A percentile compares a stretch with the other conserved stretches of the same genome.
These are phyloP conservation scores for Drosophila setosimentum DNA, from an alignment of 2,888 invertebrate species.

Conservation along the genomic window DNA sequence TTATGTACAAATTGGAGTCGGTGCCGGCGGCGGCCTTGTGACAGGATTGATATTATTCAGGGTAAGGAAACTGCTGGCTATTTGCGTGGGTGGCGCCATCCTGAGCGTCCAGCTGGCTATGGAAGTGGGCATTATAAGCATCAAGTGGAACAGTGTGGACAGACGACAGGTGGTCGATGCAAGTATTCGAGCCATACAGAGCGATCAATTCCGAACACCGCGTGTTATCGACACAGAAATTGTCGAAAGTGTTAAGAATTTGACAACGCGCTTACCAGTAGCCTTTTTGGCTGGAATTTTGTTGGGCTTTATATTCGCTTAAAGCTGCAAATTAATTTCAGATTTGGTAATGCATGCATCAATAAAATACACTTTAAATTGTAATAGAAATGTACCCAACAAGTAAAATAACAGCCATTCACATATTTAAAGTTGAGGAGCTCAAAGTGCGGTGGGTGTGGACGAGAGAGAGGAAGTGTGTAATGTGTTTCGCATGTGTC, in stretches of 20 bases:
- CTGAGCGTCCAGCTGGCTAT: conserved; percentile 44
- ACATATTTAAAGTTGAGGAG: conserved; percentile 52
- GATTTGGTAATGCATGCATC: neutral
- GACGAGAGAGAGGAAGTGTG: neutral
- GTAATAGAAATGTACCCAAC: conserved; percentile 23
- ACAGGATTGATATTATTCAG: conserved; percentile 45
- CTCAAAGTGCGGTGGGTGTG: conserved; percentile 32
- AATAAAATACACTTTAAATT: conserved; percentile 14
- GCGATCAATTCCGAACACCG: neutral
- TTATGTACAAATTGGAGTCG: conserved; percentile 52
- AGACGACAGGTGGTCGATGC: neutral
- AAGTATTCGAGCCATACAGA: neutral
- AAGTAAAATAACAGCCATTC: conserved; percentile 23
- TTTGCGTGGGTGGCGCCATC: conserved; percentile 34
- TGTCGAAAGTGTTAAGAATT: conserved; percentile 4
- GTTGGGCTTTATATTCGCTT: conserved; percentile 60
- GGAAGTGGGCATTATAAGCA: conserved; percentile 29
- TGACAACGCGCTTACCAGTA: conserved; percentile 25
- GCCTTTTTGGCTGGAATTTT: conserved; percentile 60
- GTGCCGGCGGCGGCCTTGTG: conserved; percentile 42
- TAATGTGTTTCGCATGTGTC: conserved; percentile 48
- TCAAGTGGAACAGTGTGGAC: neutral
- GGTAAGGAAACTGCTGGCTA: conserved; percentile 49
- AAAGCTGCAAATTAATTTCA: neutral
- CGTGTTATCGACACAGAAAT: neutral